Conservation (phyloP, 2,888 invertebrate genomes). For the Drosophila limbata region DNA sequence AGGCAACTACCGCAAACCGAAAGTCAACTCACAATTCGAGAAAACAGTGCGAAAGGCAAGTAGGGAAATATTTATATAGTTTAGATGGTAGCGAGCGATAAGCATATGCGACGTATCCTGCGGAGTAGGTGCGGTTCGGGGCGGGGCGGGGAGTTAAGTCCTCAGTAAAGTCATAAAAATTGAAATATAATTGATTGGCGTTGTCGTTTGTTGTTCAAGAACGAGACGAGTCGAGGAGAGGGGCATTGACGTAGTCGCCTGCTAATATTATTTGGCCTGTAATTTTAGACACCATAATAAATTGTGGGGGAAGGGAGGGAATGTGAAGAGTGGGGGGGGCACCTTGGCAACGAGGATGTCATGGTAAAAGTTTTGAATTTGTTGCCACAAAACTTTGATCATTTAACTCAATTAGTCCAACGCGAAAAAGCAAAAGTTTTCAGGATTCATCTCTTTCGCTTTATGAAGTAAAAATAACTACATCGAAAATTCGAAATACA, state of each 20-base stretch:
- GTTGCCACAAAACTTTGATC: constrained; percentile 34
- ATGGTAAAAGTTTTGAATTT: constrained; percentile 49
- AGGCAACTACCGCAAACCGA: neutral
- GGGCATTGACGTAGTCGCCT: constrained; percentile 68
- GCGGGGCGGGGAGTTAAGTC: neutral
- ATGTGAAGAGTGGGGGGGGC: neutral
- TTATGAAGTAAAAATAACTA: too few relatives aligned
- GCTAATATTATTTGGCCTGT: constrained; percentile 66
- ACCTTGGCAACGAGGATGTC: constrained; percentile 16
- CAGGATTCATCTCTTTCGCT: neutral
- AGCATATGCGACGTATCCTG: constrained; percentile 46
- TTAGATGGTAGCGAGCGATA: constrained; percentile 64
- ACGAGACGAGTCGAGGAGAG: constrained; percentile 12
- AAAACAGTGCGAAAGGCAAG: neutral
- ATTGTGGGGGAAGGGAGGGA: neutral
- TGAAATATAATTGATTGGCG: constrained; percentile 80
- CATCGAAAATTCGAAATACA: too few relatives aligned
- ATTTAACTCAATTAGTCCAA: constrained; percentile 69
- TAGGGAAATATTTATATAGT: constrained; percentile 11
- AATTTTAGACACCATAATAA: constrained; percentile 65
- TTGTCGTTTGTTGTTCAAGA: constrained; percentile 30
- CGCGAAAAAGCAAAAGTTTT: constrained; percentile 41
- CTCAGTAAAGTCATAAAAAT: constrained; percentile 67
- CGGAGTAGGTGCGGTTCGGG: too few relatives aligned
- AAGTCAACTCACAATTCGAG: neutral